Evolutionary conservation across 2,888 invertebrate genomes (phyloP).

Genomic region (Agrypnus murinus): DNA sequence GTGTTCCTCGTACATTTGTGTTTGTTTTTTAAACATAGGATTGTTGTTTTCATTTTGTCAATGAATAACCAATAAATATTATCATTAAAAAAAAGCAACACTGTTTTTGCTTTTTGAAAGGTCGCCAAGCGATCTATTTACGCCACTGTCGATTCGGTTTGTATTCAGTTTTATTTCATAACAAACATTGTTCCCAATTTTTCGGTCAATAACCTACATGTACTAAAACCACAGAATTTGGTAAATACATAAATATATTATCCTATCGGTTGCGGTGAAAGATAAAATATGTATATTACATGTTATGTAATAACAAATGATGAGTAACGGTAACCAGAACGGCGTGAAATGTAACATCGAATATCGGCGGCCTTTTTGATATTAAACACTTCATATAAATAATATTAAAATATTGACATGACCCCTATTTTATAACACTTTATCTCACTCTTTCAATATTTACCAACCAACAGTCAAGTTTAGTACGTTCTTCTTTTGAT

Average conservation of each 20-base stretch:
- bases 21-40: no score
- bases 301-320: constrained; percentile 1
- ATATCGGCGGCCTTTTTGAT: neutral
- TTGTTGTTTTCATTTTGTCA: no score
- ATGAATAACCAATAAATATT: no score
- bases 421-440: constrained; percentile 12
- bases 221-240: constrained; percentile 3
- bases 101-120: no score
- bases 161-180: no score
- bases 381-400: constrained; percentile 10
- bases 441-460: constrained; percentile 22
- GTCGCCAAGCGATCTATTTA: no score
- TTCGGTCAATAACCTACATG: neutral
- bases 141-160: no score
- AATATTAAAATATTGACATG: constrained; percentile 17
- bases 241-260: constrained; percentile 9
- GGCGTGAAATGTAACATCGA: constrained; percentile 6
- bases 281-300: neutral
- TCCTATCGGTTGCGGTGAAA: constrained; percentile 1
- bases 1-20: no score
- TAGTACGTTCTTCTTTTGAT: constrained; percentile 30
- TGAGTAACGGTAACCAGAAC: constrained; percentile 10
- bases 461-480: constrained; percentile 25
- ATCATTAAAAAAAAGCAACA: no score
- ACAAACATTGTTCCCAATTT: neutral